Percentiles rank a stretch among this genome's conserved stretches.
phyloP scores from a whole-genome alignment of 2,113 vertebrate genomes.

The Hyperopisus bebe region DNA sequence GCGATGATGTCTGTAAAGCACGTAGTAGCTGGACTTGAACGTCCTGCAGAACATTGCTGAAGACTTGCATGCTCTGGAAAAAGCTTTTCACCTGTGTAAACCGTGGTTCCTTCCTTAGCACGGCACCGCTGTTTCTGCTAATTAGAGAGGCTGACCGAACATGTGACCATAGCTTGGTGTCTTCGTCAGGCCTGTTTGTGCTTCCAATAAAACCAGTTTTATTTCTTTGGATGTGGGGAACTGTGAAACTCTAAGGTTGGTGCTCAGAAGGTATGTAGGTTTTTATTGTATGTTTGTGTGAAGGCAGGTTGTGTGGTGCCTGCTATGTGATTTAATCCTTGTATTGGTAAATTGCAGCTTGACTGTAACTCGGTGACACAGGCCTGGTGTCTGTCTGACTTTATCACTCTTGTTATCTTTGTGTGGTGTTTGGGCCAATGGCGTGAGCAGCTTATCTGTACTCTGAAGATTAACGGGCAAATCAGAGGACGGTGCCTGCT shows the following conservation, averaged over 20 bases:
- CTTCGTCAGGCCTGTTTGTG: background rate
- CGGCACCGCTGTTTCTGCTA: background rate
- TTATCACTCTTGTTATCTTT: background rate
- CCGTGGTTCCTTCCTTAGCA: background rate
- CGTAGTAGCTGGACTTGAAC: background rate
- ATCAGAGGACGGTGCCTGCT: background rate
- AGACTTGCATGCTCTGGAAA: background rate
- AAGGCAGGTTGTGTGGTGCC: background rate
- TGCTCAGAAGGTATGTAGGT: background rate
- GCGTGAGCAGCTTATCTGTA: background rate
- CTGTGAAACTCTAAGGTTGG: background rate
- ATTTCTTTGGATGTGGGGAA: background rate
- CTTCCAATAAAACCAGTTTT: background rate
- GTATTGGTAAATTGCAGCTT: background rate
- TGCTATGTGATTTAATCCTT: background rate
- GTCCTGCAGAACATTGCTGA: background rate
- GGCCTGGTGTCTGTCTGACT: background rate
- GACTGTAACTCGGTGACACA: background rate
- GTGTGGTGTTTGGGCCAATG: background rate
- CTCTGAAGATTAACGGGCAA: background rate
- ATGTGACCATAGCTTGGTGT: background rate
- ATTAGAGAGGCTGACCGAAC: background rate
- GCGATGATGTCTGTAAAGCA: background rate
- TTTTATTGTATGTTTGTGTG: too few species aligned
- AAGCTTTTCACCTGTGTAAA: background rate